Evolutionary conservation across 2,888 invertebrate species (phyloP), one percentile per base, ranked within the genome.

Genomic region (Scelioninae gen. 1): DNA sequence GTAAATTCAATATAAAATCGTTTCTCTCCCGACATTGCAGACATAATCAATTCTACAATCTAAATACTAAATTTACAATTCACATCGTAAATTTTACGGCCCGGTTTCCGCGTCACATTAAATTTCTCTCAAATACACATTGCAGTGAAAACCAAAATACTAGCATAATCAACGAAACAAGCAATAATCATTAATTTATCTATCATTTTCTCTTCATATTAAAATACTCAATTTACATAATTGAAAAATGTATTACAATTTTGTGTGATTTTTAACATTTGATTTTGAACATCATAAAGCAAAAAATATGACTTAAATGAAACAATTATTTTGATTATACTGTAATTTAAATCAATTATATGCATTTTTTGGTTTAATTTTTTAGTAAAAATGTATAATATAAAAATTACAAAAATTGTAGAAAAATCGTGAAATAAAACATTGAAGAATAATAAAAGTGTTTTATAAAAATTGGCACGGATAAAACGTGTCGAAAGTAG

Each of bases 41-140:
- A 47, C 76, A 55, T 53, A 76, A 75, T 66, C 66, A 75, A 76
- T 76, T 60, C 76, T 40, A 69, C 69, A 55, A 69, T 69, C 69
- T 69, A 69, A 77, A 69, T 63, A 62, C 53, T 55, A 43, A 77
- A 77, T 77, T 69, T 77, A 77, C 77, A 62, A 69, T 77, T 69
- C 69, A 69, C 77, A 63, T 63, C 16, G 69, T 63, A 77, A 68
- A 77, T 77, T 77, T 77, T 77, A 77, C 55, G 47, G 76, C 10
- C 53, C 29, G 32, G 29, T 45, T 69, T 62, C 32, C 62, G 62
- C 77, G 77, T 68, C 29, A 55, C 69, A 55, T 62, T 45, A 62
- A 62, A 69, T 53, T 62, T 63, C 55, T 29, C 53, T 51, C 43
- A 31, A 53, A 62, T 4, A 23, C 38, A 40, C 31, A 65, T 29